A percentile compares a stretch with the other conserved stretches of the same genome.
phyloP scores from a whole-genome alignment of 2,797 vertebrate species.

The Mycteria americana region DNA sequence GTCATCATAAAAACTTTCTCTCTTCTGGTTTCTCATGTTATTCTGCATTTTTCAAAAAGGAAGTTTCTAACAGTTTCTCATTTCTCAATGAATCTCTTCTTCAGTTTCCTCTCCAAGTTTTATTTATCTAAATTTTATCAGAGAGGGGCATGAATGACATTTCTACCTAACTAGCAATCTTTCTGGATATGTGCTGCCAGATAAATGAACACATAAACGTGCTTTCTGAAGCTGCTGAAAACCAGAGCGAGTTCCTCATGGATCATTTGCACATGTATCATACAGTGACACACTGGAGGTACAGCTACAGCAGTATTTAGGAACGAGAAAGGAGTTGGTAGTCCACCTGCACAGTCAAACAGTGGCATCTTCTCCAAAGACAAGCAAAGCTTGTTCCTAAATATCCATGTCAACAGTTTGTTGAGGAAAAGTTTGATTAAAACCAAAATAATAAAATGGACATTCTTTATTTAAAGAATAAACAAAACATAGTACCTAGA shows the following conservation, averaged over 20 bases:
- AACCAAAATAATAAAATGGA: not conserved
- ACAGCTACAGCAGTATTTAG: conserved; percentile 5
- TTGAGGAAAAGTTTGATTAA: not conserved
- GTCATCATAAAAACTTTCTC: not conserved
- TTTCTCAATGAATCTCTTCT: not conserved
- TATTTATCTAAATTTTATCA: conserved; percentile 56
- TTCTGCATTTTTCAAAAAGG: not conserved
- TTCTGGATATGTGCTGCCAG: not conserved
- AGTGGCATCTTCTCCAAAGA: not conserved
- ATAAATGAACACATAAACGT: conserved; percentile 17
- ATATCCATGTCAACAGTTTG: not conserved
- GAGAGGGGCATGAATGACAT: not conserved
- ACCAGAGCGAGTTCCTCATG: conserved; percentile 16
- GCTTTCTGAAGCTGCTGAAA: not conserved
- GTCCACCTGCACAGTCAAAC: not conserved
- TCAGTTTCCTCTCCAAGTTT: not conserved
- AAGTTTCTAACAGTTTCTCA: not conserved
- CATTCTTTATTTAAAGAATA: not conserved
- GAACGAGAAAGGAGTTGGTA: not conserved
- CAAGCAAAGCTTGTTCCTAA: not conserved
- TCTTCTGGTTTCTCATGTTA: not conserved
- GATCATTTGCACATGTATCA: conserved; percentile 37
- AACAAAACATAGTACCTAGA: not conserved
- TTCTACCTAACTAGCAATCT: not conserved
- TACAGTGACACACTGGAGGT: not conserved